These are phyloP conservation scores for rabbit (Oryctolagus cuniculus) DNA, from an alignment of 2,113 vertebrate genomes.

Conservation along the genomic window DNA sequence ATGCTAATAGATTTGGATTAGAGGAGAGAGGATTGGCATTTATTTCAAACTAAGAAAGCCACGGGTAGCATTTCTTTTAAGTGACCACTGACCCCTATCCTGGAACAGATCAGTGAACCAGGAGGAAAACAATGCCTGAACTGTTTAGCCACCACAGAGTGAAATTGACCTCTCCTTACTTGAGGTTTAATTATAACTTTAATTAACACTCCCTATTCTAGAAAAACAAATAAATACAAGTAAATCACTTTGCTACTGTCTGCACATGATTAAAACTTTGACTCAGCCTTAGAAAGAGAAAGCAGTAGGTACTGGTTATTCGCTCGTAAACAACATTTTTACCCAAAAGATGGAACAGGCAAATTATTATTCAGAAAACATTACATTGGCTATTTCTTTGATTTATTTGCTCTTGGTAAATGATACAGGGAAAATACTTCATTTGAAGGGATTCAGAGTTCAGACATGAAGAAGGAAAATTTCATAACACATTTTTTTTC, in stretches of 20 bases:
- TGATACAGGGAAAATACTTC: neutral
- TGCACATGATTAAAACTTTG: conserved; percentile 10
- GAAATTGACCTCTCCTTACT: neutral
- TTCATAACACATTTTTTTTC: neutral
- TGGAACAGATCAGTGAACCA: neutral
- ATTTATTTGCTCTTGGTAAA: conserved; percentile 36
- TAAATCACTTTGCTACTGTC: neutral
- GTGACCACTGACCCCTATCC: neutral
- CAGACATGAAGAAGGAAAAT: neutral
- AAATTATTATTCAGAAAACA: neutral
- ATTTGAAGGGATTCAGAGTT: neutral
- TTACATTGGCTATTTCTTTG: neutral
- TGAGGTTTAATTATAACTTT: conserved; percentile 45
- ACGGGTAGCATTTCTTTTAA: neutral
- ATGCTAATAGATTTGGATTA: neutral
- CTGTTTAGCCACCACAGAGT: neutral
- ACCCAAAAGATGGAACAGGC: conserved; percentile 2
- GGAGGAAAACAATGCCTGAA: neutral
- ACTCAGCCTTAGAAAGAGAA: neutral
- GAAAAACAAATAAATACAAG: neutral
- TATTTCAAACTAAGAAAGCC: conserved; percentile 7
- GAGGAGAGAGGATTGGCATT: neutral
- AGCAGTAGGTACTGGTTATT: neutral
- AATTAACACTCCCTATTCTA: conserved; percentile 9
- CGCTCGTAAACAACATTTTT: conserved; percentile 5